These are phyloP conservation scores for Hucho hucho DNA, from an alignment of 2,113 vertebrate genomes.

Conservation along the genomic window DNA sequence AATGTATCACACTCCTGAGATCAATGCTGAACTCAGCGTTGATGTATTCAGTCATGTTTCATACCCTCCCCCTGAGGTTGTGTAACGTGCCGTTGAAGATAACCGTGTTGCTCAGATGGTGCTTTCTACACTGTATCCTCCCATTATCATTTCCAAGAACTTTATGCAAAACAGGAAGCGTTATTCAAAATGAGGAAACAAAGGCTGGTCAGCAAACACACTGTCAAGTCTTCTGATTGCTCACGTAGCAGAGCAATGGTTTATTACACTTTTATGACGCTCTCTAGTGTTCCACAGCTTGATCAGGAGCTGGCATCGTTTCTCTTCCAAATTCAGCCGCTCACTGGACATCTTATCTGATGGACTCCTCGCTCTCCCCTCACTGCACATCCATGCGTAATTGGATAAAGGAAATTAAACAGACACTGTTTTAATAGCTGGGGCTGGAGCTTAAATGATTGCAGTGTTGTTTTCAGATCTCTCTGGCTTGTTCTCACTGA, in stretches of 20 bases:
- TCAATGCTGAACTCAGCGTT: background rate
- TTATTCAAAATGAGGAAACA: background rate
- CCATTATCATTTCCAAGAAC: background rate
- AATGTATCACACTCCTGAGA: slow-evolving; percentile 2
- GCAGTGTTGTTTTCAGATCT: background rate
- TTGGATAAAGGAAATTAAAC: slow-evolving; percentile 27
- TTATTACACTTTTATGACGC: background rate
- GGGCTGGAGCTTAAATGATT: background rate
- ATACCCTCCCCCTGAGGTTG: background rate
- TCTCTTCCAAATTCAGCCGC: background rate
- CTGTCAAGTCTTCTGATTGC: too few relatives aligned
- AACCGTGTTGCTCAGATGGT: background rate
- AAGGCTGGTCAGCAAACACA: background rate
- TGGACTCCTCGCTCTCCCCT: slow-evolving; percentile 11
- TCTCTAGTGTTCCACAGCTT: background rate
- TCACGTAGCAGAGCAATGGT: background rate
- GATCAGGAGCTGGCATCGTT: background rate
- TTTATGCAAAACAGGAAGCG: slow-evolving; percentile 9
- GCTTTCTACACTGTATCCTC: background rate
- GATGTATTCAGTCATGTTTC: background rate
- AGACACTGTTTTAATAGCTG: slow-evolving; percentile 10
- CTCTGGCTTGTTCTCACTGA: background rate
- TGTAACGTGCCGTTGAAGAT: background rate
- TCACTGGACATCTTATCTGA: slow-evolving; percentile 23
- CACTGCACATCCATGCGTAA: slow-evolving; percentile 4